These are phyloP conservation scores for Morpho deidamia DNA, from an alignment of 2,888 invertebrate species.

Conservation along the genomic window DNA sequence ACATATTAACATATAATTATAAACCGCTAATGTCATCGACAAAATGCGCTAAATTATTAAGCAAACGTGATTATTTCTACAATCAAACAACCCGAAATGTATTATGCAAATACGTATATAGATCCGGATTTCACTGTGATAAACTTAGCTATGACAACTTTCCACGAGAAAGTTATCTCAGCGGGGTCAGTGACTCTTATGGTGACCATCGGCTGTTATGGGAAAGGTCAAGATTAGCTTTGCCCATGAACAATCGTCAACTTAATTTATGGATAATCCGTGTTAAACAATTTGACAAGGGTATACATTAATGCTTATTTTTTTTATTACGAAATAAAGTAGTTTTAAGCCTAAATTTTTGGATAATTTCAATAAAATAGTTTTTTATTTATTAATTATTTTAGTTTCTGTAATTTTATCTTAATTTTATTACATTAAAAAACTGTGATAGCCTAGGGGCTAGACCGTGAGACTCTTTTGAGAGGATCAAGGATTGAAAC, in stretches of 20 bases:
- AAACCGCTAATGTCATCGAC: no score
- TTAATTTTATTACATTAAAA: no score
- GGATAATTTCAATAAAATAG: no score
- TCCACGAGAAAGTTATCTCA: conserved; percentile 18
- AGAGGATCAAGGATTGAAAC: no score
- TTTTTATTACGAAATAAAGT: no score
- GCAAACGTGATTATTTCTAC: conserved; percentile 8
- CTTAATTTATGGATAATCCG: not conserved
- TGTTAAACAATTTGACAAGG: not conserved
- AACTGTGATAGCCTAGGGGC: no score
- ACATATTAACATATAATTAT: no score
- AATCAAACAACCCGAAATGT: conserved; percentile 6
- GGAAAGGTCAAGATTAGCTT: conserved; percentile 2
- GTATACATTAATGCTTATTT: no score
- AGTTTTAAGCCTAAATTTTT: no score
- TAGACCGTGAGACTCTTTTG: no score
- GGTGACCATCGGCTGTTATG: not conserved
- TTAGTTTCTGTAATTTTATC: no score
- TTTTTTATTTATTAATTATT: no score
- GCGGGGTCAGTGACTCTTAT: conserved; percentile 2
- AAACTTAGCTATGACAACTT: conserved; percentile 25
- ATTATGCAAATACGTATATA: conserved; percentile 16
- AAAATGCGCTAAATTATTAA: not conserved
- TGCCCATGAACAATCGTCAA: not conserved
- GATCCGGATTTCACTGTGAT: conserved; percentile 25